A percentile compares a stretch with the other conserved stretches of the same genome.
These are phyloP conservation scores for Cliona cf. orientalis DNA, from an alignment of 37 sponge, comb jelly and placozoan genomes.

Conservation along the genomic window DNA sequence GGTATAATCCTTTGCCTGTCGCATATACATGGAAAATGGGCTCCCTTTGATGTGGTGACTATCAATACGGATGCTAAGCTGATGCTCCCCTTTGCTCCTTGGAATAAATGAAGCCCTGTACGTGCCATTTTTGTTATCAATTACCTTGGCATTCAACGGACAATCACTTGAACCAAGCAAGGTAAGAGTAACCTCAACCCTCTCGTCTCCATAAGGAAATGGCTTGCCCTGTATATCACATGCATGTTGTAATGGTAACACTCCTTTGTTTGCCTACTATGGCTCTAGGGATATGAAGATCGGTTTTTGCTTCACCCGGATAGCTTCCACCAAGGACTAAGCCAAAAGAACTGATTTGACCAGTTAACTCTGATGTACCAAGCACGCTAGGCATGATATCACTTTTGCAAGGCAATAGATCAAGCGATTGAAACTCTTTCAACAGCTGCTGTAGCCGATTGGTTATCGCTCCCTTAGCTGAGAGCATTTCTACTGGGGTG, in stretches of 20 bases:
- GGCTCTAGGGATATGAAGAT: neutral
- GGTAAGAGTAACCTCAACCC: neutral
- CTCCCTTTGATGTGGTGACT: conserved; percentile 9
- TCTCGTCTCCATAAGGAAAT: neutral
- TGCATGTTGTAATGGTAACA: neutral
- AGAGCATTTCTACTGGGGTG: conserved; percentile 5
- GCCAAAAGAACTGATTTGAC: neutral
- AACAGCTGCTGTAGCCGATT: neutral
- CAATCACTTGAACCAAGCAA: neutral
- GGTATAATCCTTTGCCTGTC: neutral
- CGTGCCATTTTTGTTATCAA: conserved; percentile 17
- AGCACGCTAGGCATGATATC: neutral
- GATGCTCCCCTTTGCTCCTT: neutral
- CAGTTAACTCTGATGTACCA: neutral
- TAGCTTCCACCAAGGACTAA: conserved; percentile 2
- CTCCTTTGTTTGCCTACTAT: neutral
- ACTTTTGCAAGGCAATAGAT: neutral
- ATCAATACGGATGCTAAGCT: conserved; percentile 1
- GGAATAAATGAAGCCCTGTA: conserved; percentile 4
- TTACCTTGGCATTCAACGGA: neutral
- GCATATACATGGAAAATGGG: conserved; percentile 14
- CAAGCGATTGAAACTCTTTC: neutral
- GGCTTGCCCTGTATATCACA: neutral
- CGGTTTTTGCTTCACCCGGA: neutral
- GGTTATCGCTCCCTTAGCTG: neutral